Percentiles rank a stretch among this genome's conserved stretches.
Conservation (phyloP, 1,140 invertebrate genomes). For the Caenorhabditis briggsae region DNA sequence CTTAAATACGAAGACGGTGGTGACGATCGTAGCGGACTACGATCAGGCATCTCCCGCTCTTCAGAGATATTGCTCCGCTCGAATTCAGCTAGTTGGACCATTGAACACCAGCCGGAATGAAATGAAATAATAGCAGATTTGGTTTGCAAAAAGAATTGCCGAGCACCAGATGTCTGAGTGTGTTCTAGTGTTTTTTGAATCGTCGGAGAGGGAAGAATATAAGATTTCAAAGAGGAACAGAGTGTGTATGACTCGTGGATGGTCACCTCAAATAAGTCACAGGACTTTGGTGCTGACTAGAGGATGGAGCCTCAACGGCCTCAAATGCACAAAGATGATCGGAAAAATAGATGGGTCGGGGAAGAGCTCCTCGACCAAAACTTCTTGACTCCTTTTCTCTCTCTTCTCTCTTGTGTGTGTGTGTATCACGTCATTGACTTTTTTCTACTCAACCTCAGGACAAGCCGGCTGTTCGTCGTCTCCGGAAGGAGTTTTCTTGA, state of each 20-base stretch:
- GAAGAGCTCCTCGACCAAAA: constrained; percentile 26
- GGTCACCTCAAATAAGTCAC: constrained; percentile 52
- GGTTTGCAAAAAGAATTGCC: constrained; percentile 2
- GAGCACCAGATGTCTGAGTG: constrained; percentile 18
- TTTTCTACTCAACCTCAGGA: constrained; percentile 21
- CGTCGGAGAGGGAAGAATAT: background rate
- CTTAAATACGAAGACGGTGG: background rate
- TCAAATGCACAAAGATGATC: background rate
- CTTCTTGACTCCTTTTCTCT: background rate
- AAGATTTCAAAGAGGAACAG: background rate
- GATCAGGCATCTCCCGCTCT: constrained; percentile 8
- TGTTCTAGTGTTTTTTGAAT: constrained; percentile 29
- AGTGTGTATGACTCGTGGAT: constrained; percentile 30
- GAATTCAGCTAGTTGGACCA: constrained; percentile 42
- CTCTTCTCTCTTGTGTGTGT: background rate
- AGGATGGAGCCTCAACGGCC: background rate
- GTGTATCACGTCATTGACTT: constrained; percentile 40
- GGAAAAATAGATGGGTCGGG: background rate
- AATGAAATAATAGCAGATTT: constrained; percentile 38
- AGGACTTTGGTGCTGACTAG: constrained; percentile 48
- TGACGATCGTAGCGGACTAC: constrained; percentile 26
- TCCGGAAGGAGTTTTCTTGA: constrained; percentile 13
- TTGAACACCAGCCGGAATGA: constrained; percentile 20
- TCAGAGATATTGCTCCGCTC: constrained; percentile 6
- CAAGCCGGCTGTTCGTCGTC: constrained; percentile 51